A percentile compares a stretch with the other conserved stretches of the same genome.
These are phyloP conservation scores for Busseola fusca DNA, from an alignment of 2,888 invertebrate genomes.

Conservation along the genomic window DNA sequence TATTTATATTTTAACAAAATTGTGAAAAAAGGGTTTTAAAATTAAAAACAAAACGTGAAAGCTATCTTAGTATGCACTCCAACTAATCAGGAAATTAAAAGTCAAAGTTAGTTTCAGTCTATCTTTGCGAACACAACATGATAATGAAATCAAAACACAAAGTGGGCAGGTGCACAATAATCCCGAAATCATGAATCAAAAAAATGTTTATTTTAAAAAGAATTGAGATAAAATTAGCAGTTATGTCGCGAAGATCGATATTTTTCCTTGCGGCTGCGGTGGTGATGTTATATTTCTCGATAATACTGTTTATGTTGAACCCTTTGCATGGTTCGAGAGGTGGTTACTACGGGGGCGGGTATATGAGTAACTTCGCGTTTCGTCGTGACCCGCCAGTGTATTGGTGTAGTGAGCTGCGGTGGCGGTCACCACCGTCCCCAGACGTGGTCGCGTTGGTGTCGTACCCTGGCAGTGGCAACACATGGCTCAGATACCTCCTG, in stretches of 20 bases:
- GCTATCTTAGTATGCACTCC: not conserved
- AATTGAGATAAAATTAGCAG: constrained; percentile 34
- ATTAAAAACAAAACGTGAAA: not conserved
- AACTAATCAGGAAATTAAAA: constrained; percentile 1
- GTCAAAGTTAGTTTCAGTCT: not conserved
- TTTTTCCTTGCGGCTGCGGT: constrained; percentile 77
- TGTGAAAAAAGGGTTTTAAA: not conserved
- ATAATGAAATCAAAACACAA: constrained; percentile 51
- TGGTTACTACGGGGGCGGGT: constrained; percentile 71
- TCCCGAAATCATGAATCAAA: constrained; percentile 57
- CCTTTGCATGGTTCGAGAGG: constrained; percentile 76
- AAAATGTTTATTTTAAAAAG: constrained; percentile 44
- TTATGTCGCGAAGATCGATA: constrained; percentile 81
- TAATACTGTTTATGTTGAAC: constrained; percentile 82
- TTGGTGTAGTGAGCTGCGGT: constrained; percentile 88
- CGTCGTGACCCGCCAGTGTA: constrained; percentile 75
- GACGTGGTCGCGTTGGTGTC: constrained; percentile 91
- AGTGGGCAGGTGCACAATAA: constrained; percentile 24
- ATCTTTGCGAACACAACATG: constrained; percentile 32
- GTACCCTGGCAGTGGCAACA: constrained; percentile 95
- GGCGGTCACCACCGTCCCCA: constrained; percentile 82
- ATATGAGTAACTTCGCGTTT: constrained; percentile 74
- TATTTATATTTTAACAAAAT: constrained; percentile 18
- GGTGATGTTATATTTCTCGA: constrained; percentile 81
- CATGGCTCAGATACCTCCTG: constrained; percentile 93